A percentile compares a stretch with the other conserved stretches of the same genome.
These are phyloP conservation scores for human DNA, from an alignment of 2,113 vertebrate genomes.

Conservation along the genomic window GRCh38 chr6:118052501-118053000, in stretches of 20 bases:
- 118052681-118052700: background rate
- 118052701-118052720: background rate
- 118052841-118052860: background rate
- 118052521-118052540: background rate
- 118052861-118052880: background rate
- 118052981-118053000: background rate
- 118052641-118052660: background rate
- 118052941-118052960: background rate
- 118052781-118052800: constrained; percentile 17
- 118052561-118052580: background rate
- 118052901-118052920: background rate
- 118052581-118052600: background rate
- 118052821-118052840: constrained; percentile 1
- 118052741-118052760: background rate
- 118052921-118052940: background rate
- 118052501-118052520: background rate
- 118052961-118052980: background rate
- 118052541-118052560: background rate
- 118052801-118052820: background rate
- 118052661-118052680: background rate
- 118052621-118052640: constrained; percentile 20
- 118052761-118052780: background rate
- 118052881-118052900: background rate
- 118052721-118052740: background rate
- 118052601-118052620: background rate